phyloP scores from a whole-genome alignment of 92 coral and sea anemone species.

The Parazoanthus darwini region DNA sequence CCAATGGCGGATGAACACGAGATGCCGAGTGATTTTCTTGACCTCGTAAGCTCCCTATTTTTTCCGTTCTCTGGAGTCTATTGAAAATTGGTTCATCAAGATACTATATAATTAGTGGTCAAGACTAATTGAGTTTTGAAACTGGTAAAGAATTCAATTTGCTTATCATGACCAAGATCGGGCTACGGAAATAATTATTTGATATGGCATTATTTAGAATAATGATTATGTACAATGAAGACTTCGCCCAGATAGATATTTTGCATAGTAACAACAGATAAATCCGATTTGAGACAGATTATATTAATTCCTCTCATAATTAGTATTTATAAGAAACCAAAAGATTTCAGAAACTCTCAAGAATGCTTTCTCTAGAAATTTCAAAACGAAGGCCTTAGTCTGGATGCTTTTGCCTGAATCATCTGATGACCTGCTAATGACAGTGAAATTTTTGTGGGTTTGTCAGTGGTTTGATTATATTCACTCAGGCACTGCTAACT shows the following conservation, averaged over 20 bases:
- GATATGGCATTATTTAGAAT: too few relatives aligned
- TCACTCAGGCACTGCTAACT: too few relatives aligned
- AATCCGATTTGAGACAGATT: too few relatives aligned
- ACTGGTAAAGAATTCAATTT: neutral
- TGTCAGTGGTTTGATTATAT: neutral
- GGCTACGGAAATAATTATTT: neutral
- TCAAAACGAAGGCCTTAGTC: neutral
- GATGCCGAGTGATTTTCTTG: neutral
- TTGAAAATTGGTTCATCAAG: neutral
- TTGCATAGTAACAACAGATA: neutral
- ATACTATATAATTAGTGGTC: neutral
- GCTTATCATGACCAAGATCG: neutral
- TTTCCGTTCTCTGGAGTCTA: too few relatives aligned
- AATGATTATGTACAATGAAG: neutral
- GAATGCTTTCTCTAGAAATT: too few relatives aligned
- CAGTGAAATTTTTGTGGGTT: neutral
- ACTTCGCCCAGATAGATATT: neutral
- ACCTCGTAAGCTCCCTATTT: too few relatives aligned
- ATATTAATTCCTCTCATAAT: too few relatives aligned
- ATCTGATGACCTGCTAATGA: neutral
- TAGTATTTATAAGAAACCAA: neutral
- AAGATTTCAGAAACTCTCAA: neutral
- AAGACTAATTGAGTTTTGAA: neutral
- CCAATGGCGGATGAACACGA: neutral
- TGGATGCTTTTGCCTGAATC: neutral